A percentile compares a stretch with the other conserved stretches of the same genome.
Conservation (phyloP, 1,140 invertebrate species). For the Portunus trituberculatus region DNA sequence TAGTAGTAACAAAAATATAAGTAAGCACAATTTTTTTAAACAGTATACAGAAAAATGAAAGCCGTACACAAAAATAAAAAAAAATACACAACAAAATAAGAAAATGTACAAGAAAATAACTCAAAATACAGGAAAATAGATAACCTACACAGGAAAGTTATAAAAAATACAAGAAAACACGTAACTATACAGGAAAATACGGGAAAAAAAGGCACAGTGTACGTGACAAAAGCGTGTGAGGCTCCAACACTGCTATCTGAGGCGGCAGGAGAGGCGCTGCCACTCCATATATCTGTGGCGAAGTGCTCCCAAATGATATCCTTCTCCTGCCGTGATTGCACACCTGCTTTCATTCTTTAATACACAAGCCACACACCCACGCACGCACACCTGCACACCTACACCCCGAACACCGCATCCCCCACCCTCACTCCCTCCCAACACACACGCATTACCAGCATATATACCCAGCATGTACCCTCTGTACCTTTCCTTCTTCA, state of each 20-base stretch:
- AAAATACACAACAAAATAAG: not conserved
- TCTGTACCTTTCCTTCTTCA: no score
- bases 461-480: not conserved
- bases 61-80: not conserved
- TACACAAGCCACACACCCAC: not conserved
- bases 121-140: not conserved
- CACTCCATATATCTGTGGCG: no score
- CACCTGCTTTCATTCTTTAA: not conserved
- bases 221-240: not conserved
- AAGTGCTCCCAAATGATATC: not conserved
- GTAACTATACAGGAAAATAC: not conserved
- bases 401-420: not conserved
- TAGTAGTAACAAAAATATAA: not conserved
- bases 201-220: not conserved
- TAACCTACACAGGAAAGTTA: no score
- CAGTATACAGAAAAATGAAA: not conserved
- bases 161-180: not conserved
- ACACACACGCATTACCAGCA: no score
- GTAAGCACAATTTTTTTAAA: no score
- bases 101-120: no score
- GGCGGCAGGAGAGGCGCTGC: no score
- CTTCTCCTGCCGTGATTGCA: not conserved
- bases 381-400: constrained; percentile 27
- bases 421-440: not conserved
- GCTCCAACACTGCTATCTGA: not conserved